Conservation (phyloP, 1,140 invertebrate species). For the Anoplolepis gracilipes region DNA sequence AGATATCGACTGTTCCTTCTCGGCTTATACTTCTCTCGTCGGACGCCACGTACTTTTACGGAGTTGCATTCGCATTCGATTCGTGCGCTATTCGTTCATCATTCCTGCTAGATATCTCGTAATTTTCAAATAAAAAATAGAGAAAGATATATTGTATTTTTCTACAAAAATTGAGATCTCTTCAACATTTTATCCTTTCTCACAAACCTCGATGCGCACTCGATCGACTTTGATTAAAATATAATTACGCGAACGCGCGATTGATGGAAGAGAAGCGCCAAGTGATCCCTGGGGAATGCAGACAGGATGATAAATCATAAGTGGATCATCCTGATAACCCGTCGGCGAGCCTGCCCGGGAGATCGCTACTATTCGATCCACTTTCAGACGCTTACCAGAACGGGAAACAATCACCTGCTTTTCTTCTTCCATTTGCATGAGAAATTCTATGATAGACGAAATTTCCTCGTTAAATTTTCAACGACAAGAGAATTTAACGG, state of each 20-base stretch:
- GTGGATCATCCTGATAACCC: conserved; percentile 53
- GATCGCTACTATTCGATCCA: conserved; percentile 19
- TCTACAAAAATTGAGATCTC: neutral
- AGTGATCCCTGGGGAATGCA: conserved; percentile 11
- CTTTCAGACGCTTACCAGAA: conserved; percentile 43
- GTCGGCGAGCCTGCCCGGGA: neutral
- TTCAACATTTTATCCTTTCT: neutral
- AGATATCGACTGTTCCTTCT: conserved; percentile 45
- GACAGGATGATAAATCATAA: conserved; percentile 49
- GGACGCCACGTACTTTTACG: conserved; percentile 48
- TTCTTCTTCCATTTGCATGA: neutral
- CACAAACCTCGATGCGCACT: neutral
- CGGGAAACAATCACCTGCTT: conserved; percentile 44
- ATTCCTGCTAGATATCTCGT: conserved; percentile 4
- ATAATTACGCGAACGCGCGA: conserved; percentile 16
- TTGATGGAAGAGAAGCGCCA: neutral
- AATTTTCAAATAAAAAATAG: neutral
- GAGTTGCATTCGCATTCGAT: conserved; percentile 45
- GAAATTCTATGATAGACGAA: conserved; percentile 15
- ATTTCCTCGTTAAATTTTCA: conserved; percentile 46
- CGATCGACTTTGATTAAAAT: neutral
- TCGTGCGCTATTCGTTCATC: conserved; percentile 7
- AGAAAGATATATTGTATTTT: neutral
- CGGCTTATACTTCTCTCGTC: conserved; percentile 39
- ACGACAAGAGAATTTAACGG: conserved; percentile 22